These are phyloP conservation scores for Anastrepha ludens DNA, from an alignment of 1,140 invertebrate species.

Conservation along the genomic window DNA sequence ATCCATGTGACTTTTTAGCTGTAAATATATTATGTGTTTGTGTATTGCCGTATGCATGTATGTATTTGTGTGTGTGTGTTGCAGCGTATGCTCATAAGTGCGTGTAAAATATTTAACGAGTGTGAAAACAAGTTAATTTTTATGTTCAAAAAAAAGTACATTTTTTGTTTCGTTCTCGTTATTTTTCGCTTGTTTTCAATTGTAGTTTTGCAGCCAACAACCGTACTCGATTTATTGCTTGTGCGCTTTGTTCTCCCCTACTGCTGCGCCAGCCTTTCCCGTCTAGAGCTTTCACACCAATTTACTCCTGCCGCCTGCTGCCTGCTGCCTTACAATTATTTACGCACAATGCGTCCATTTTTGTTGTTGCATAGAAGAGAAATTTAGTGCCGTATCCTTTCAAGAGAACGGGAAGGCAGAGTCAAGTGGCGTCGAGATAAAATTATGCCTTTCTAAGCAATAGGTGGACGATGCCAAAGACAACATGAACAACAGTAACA, in stretches of 20 bases:
- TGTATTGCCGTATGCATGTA: not conserved
- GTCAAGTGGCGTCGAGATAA: not conserved
- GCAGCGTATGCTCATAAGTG: constrained; percentile 10
- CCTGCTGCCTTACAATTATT: constrained; percentile 9
- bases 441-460: not conserved
- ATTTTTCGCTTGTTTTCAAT: not conserved
- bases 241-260: not conserved
- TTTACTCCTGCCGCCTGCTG: not conserved
- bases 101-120: constrained; percentile 38
- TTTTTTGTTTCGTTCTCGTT: not conserved
- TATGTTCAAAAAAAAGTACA: not conserved
- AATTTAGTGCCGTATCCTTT: constrained; percentile 18
- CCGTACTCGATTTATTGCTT: constrained; percentile 40
- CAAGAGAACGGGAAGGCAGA: not conserved
- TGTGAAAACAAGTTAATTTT: constrained; percentile 40
- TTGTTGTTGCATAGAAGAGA: constrained; percentile 4
- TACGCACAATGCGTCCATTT: constrained; percentile 32
- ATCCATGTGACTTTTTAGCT: not conserved
- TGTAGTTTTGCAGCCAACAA: constrained; percentile 29
- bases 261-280: too few species aligned
- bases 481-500: not conserved
- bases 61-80: too few species aligned
- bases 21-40: not conserved
- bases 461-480: not conserved
- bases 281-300: not conserved